Percentiles rank a stretch among this genome's conserved stretches.
These are phyloP conservation scores for Rhizoglyphus robini DNA, from an alignment of 1,140 invertebrate species.

Conservation along the genomic window DNA sequence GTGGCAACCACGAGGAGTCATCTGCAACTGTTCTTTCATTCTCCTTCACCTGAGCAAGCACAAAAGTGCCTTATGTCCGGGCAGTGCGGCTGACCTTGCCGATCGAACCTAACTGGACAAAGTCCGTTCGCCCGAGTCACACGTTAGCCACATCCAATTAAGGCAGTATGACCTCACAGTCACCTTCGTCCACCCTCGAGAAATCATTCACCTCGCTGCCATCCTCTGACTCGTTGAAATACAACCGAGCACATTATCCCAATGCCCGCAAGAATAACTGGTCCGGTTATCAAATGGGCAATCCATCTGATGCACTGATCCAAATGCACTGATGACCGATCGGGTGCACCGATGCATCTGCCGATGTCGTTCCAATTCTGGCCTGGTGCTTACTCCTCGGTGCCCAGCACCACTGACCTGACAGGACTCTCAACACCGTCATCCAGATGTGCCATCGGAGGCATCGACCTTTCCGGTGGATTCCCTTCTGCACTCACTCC, in stretches of 20 bases:
- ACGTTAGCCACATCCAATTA: conserved; percentile 21
- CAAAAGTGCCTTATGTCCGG: not conserved
- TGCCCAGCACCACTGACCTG: not conserved
- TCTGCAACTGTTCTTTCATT: not conserved
- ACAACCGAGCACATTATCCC: not conserved
- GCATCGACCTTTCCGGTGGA: conserved; percentile 14
- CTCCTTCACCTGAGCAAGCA: not conserved
- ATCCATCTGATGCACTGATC: not conserved
- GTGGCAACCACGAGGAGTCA: not conserved
- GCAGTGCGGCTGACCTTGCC: not conserved
- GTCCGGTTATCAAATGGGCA: not conserved
- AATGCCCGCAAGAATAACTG: not conserved
- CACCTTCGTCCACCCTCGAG: conserved; percentile 7
- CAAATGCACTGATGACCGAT: not conserved
- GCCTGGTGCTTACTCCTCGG: conserved; percentile 6
- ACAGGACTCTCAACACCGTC: not conserved
- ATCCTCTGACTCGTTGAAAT: not conserved
- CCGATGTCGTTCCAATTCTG: conserved; percentile 8
- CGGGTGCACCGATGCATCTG: not conserved
- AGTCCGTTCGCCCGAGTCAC: conserved; percentile 20
- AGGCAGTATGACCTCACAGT: conserved; percentile 21
- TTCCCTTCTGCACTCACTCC: not conserved
- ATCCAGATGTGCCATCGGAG: not conserved
- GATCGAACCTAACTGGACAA: conserved; percentile 19
- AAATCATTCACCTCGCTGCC: not conserved